Base-by-base conservation (phyloP, 2,113 vertebrate species). In the Tachycineta bicolor region DNA sequence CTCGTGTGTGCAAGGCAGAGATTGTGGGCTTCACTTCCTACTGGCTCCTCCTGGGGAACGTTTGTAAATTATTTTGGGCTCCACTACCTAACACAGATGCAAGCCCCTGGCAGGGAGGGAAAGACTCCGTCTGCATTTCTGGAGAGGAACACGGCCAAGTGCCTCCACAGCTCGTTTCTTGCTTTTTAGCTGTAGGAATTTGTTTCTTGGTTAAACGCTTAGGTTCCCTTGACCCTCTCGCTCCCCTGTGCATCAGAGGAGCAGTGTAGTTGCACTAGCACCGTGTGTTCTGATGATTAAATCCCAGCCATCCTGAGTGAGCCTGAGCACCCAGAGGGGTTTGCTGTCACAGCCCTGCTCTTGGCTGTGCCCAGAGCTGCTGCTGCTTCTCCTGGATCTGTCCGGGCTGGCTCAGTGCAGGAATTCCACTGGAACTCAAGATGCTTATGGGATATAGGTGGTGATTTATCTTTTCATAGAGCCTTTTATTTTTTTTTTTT, bases 151-250 rank as follows among this genome's bases (percentile, higher is more conserved):
- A 8, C 3, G 3, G 62, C 87, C 87, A 90, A 79, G n/a, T 65
- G 59, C 75, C 37, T 53, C 4, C 91, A 43, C 5, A 70, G 67
- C 68, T 76, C 34, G 74, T 86, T 94, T 69, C 75, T 94, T 85
- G 75, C 74, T 58, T 93, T 94, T 83, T 21, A 70, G 50, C 83
- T 53, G 46, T 7, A 89, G 60, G 43, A 55, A 70, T 95, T 96
- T 74, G 46, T 85, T 94, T 65, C 13, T 62, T 77, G 88, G 39
- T 77, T 62, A 70, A 90, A 62, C 47, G 59, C n/a, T 12, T 2
- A 3, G 50, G 39, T 59, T 90, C 71, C 43, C 43, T 59, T 86
- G 76, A 63, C 90, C 63, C 68, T 64, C 76, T 50, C 65, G 18
- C 41, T 71, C 39, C 10, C 21, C 12, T 87, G 80, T 37, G 64